These are phyloP conservation scores for Formicarius rufipectus DNA, from an alignment of 2,113 vertebrate genomes.

Conservation along the genomic window DNA sequence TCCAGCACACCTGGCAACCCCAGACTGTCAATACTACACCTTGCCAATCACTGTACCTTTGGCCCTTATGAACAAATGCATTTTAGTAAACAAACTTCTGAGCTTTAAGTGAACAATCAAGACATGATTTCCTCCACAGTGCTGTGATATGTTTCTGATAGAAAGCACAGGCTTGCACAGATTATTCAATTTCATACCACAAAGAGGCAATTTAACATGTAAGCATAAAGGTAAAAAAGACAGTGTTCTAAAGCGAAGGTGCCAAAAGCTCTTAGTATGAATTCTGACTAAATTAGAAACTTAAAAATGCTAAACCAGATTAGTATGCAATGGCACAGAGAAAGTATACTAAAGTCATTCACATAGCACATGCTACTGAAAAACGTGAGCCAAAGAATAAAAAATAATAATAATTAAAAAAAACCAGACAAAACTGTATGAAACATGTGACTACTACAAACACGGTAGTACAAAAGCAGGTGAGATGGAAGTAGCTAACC, in stretches of 20 bases:
- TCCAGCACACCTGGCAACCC: neutral
- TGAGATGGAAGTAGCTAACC: constrained; percentile 74
- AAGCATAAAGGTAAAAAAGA: neutral
- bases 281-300: neutral
- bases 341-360: neutral
- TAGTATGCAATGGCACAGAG: neutral
- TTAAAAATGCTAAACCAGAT: neutral
- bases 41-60: neutral
- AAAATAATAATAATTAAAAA: neutral
- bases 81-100: neutral
- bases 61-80: neutral
- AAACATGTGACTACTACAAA: neutral
- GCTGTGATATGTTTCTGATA: neutral
- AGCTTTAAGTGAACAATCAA: neutral
- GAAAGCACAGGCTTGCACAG: neutral
- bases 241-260: neutral
- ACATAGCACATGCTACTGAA: neutral
- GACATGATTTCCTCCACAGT: neutral
- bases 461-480: neutral
- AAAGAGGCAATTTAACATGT: neutral
- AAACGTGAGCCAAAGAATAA: neutral
- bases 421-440: neutral
- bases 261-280: neutral
- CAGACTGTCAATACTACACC: neutral
- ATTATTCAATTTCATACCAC: neutral